Evolutionary conservation across 1,140 invertebrate species (phyloP), one percentile per base, ranked within the genome.

Genomic region (Bombus pascuorum): DNA sequence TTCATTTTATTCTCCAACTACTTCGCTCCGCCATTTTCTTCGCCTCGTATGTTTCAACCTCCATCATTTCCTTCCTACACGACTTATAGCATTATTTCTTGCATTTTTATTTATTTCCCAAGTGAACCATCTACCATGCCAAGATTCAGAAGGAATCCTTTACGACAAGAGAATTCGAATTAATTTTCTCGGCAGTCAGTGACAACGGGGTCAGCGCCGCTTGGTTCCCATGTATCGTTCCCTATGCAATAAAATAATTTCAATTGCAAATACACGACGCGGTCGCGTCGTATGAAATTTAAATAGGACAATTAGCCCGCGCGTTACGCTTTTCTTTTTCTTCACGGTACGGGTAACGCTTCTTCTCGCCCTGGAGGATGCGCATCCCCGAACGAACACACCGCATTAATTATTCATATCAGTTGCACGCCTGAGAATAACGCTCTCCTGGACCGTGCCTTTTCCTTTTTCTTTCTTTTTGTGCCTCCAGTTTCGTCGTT

Each of bases 361-460:
- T 77, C 81, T 83, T 83, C 44, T 53, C 81, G 44, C 74, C 44
- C 62, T 39, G 74, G 62, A 53, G 53, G 70, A 70, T 74, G 37
- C 74, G n/a, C 74, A 77, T 68, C 62, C 59, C n/a, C 44, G 47
- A 77, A 25, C 44, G 57, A 59, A 76, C 57, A 32, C 39, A 22
- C 25, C 18, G 74, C 74, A 83, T 83, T 77, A 83, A 83, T 83
- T 83, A 83, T 83, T 77, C 81, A 83, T 83, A 77, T 70, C 81
- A 57, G 42, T 75, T 39, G 62, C 72, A 77, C 62, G 15, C 42
- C 15, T 34, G 73, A 68, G 62, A 70, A 53, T 70, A 37, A 68
- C 62, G 62, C 62, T 70, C 57, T 42, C 42, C 59, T 62, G 59
- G 28, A 62, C 28, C 59, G 59, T n/a, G 12, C 59, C 59, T n/a